phyloP scores from a whole-genome alignment of 2,888 invertebrate genomes.

The Parelbella ahira region DNA sequence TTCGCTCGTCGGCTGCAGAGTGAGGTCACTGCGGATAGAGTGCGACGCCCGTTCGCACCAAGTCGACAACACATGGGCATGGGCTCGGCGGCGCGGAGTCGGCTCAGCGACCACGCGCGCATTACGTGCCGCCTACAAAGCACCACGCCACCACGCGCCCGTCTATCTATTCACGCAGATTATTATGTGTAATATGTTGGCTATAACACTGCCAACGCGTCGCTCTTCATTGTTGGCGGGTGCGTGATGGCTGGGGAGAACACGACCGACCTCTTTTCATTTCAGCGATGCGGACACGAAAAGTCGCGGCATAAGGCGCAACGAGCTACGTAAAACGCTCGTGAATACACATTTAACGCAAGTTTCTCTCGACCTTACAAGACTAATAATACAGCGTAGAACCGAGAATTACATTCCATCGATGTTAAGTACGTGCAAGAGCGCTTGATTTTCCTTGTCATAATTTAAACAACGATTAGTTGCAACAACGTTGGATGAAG shows the following conservation, averaged over 20 bases:
- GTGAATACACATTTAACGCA: too few species aligned
- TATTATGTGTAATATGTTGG: slow-evolving; percentile 50
- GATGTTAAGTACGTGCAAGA: neutral
- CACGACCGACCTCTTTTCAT: slow-evolving; percentile 73
- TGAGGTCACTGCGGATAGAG: slow-evolving; percentile 60
- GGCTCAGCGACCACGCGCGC: slow-evolving; percentile 63
- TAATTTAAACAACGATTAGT: too few species aligned
- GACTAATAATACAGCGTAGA: neutral
- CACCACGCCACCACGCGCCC: slow-evolving; percentile 37
- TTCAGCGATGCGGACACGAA: slow-evolving; percentile 58
- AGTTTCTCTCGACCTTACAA: too few species aligned
- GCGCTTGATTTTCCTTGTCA: slow-evolving; percentile 2
- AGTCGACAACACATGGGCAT: slow-evolving; percentile 55
- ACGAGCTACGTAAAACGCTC: too few species aligned
- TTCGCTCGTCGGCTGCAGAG: slow-evolving; percentile 52
- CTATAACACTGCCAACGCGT: slow-evolving; percentile 57
- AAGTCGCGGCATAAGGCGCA: slow-evolving; percentile 18
- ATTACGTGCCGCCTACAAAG: slow-evolving; percentile 66
- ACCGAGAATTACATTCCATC: neutral
- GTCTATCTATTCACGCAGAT: slow-evolving; percentile 55
- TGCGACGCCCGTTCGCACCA: slow-evolving; percentile 50
- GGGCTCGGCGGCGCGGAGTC: slow-evolving; percentile 49
- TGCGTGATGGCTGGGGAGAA: slow-evolving; percentile 50
- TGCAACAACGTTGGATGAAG: neutral
- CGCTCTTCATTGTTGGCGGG: slow-evolving; percentile 60